Base-by-base conservation (phyloP, 1,140 invertebrate genomes). In the Drosophila ficusphila region DNA sequence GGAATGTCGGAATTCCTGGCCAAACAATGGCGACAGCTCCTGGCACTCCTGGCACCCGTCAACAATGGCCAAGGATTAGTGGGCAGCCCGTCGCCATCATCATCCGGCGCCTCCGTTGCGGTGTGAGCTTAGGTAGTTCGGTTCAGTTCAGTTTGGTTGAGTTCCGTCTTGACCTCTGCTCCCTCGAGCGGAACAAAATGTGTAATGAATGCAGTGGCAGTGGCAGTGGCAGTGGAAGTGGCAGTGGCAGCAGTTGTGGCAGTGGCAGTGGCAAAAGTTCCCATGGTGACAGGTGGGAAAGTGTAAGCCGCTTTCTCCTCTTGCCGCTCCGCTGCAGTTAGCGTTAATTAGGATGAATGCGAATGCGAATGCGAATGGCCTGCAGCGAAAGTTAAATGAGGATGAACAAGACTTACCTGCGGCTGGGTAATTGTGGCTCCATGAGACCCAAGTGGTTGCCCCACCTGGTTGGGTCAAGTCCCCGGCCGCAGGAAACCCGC, bases 321-420 rank as follows among this genome's bases (percentile, higher is more conserved):
- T 14, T 36, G 1, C 21, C 14, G 38, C 41, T 31, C n/a, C n/a
- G 14, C 47, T 60, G 21, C 39, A 61, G 54, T 56, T 69, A 18
- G 60, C 61, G 44, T 51, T 77, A 73, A 81, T 82, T 73, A 76
- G 78, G 70, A 81, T 76, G 27, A 81, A 73, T 73, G 51, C 27
- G 34, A 8, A 14, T 12, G 46, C 27, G 46, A 49, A 23, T 41
- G 47, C 23, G 12, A 39, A 21, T 36, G 39, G 61, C 23, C 19
- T 12, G 14, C 21, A 8, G 23, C 18, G 34, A 64, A 64, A 46
- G 56, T 46, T 61, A 39, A 46, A 46, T 44, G 38, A n/a, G 21
- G 47, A 42, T 44, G 21, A 27, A 14, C 42, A 19, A 44, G 14
- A 42, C 51, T 51, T 41, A 19, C 27, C n/a, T 6, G 29, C 2